These are phyloP conservation scores for Spatulosminthurus flaviceps DNA, from an alignment of 2,888 invertebrate species.

Conservation along the genomic window DNA sequence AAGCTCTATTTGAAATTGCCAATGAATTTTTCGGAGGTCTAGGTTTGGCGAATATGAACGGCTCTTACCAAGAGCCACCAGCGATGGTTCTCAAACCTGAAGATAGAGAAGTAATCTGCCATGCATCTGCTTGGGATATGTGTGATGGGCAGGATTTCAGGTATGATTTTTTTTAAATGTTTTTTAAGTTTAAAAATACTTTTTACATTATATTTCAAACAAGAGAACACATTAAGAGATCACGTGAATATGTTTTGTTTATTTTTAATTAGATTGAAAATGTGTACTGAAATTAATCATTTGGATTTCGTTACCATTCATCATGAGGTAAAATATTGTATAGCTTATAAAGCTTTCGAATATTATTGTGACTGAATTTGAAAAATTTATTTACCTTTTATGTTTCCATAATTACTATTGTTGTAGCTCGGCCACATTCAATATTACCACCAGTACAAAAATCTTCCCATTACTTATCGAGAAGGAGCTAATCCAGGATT, in stretches of 20 bases:
- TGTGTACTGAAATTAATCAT: slow-evolving; percentile 82
- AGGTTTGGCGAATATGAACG: slow-evolving; percentile 81
- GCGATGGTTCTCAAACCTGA: slow-evolving; percentile 80
- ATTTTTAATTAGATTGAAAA: slow-evolving; percentile 75
- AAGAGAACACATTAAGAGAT: background rate
- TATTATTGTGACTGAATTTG: too few species aligned
- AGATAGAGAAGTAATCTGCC: slow-evolving; percentile 73
- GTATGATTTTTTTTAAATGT: slow-evolving; percentile 66
- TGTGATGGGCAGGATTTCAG: slow-evolving; percentile 84
- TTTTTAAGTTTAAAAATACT: too few species aligned
- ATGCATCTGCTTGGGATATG: slow-evolving; percentile 85
- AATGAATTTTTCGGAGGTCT: slow-evolving; percentile 85
- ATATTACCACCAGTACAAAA: slow-evolving; percentile 78
- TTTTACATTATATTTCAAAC: too few species aligned
- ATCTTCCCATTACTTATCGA: slow-evolving; percentile 77
- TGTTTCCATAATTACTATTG: too few species aligned
- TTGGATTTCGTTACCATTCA: slow-evolving; percentile 81
- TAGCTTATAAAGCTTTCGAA: background rate
- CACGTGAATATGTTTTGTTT: background rate
- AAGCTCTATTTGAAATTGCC: slow-evolving; percentile 77
- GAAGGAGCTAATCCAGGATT: slow-evolving; percentile 83
- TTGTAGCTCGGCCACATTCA: slow-evolving; percentile 79
- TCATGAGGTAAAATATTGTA: slow-evolving; percentile 74
- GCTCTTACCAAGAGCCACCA: slow-evolving; percentile 85
- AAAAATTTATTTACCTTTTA: too few species aligned